Conservation (phyloP, 2,888 invertebrate species). For the Loripinus fragilis region DNA sequence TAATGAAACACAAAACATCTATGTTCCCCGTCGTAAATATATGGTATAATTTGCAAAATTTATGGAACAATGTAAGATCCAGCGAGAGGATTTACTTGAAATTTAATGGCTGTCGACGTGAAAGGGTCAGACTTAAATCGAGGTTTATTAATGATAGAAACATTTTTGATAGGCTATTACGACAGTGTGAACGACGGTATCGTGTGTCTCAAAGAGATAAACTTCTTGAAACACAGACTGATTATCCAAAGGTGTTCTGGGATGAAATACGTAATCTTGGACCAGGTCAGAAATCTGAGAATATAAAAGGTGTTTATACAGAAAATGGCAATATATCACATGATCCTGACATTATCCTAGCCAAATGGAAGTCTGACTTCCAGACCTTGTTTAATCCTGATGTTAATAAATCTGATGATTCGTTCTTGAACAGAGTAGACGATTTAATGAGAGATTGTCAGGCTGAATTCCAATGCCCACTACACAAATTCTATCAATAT, state of each 20-base stretch:
- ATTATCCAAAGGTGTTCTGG: constrained; percentile 30
- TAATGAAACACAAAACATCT: neutral
- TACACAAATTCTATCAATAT: constrained; percentile 14
- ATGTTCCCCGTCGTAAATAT: constrained; percentile 12
- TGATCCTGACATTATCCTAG: constrained; percentile 11
- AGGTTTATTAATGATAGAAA: neutral
- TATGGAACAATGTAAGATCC: neutral
- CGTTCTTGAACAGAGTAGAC: constrained; percentile 17
- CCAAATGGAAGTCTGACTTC: constrained; percentile 10
- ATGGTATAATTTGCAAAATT: constrained; percentile 1
- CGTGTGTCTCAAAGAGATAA: neutral
- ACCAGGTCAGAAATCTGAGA: neutral
- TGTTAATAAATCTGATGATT: neutral
- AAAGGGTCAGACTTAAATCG: neutral
- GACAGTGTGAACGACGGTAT: neutral
- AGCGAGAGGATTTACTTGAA: constrained; percentile 18
- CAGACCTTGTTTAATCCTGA: neutral
- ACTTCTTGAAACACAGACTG: constrained; percentile 5
- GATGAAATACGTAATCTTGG: constrained; percentile 22
- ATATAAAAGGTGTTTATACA: constrained; percentile 3
- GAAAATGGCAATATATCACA: constrained; percentile 19
- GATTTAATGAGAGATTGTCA: neutral
- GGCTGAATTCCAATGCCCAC: neutral
- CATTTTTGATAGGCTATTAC: constrained; percentile 18
- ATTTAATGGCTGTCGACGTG: neutral